Conservation (phyloP, 2,797 vertebrate genomes). For the Liparis tanakae region DNA sequence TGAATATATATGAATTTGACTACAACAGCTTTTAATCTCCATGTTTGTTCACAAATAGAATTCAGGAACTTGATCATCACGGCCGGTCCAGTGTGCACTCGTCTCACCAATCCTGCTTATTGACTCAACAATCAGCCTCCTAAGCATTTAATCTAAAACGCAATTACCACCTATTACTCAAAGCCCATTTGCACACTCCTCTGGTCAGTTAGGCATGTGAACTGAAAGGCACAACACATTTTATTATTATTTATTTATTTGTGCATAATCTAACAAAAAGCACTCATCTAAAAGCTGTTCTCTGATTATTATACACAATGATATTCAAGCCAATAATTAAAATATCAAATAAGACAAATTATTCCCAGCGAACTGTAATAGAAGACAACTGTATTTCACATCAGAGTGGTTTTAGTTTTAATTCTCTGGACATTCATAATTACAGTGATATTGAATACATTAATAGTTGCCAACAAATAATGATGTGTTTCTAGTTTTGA, state of each 20-base stretch:
- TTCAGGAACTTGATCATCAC: conserved; percentile 64
- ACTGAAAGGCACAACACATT: conserved; percentile 23
- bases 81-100: conserved; percentile 25
- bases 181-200: conserved; percentile 48
- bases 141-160: conserved; percentile 76
- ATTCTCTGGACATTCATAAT: conserved; percentile 11
- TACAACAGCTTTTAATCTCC: conserved; percentile 56
- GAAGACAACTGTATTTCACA: conserved; percentile 3
- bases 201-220: conserved; percentile 44
- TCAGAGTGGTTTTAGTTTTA: conserved; percentile 15
- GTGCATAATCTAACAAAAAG: conserved; percentile 21
- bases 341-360: conserved; percentile 21
- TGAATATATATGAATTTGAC: conserved; percentile 7
- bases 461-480: conserved; percentile 18
- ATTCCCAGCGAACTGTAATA: conserved; percentile 16
- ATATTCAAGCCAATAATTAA: conserved; percentile 7
- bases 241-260: conserved; percentile 36
- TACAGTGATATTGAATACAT: conserved; percentile 11
- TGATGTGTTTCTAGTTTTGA: not conserved
- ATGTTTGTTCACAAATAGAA: conserved; percentile 67
- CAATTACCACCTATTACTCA: conserved; percentile 72
- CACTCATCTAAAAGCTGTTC: conserved; percentile 12
- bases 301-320: conserved; percentile 3
- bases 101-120: conserved; percentile 48
- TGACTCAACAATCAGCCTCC: conserved; percentile 62